These are phyloP conservation scores for Oxycera nigricornis DNA, from an alignment of 2,888 invertebrate species.

Conservation along the genomic window DNA sequence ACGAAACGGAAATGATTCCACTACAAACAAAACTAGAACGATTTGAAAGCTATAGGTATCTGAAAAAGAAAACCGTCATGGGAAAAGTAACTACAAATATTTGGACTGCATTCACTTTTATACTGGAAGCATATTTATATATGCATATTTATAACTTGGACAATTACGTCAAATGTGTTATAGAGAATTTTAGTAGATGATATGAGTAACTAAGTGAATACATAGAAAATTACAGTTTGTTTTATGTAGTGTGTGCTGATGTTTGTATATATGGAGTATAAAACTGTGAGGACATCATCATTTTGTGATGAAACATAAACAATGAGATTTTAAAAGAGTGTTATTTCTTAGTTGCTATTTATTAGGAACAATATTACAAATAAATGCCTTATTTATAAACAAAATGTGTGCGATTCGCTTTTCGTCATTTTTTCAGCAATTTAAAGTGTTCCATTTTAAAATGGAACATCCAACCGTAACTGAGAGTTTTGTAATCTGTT, in stretches of 20 bases:
- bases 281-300: neutral
- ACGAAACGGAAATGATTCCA: constrained; percentile 1
- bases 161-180: constrained; percentile 10
- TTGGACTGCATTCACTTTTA: neutral
- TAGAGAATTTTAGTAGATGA: neutral
- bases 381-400: constrained; percentile 37
- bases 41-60: neutral
- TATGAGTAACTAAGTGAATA: neutral
- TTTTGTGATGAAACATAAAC: neutral
- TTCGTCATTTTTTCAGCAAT: neutral
- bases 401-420: neutral
- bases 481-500: too few species aligned
- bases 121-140: neutral
- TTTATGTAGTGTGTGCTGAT: neutral
- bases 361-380: constrained; percentile 8
- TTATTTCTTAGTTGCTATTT: constrained; percentile 21
- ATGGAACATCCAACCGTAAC: too few species aligned
- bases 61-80: neutral
- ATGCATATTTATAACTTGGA: neutral
- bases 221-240: neutral
- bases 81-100: neutral
- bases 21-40: neutral
- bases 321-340: constrained; percentile 23
- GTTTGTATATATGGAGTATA: constrained; percentile 4
- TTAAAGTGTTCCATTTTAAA: too few species aligned